Percentiles rank a stretch among this genome's conserved stretches.
phyloP scores from a whole-genome alignment of 1,140 invertebrate species.

The Protaetia brevitarsis region DNA sequence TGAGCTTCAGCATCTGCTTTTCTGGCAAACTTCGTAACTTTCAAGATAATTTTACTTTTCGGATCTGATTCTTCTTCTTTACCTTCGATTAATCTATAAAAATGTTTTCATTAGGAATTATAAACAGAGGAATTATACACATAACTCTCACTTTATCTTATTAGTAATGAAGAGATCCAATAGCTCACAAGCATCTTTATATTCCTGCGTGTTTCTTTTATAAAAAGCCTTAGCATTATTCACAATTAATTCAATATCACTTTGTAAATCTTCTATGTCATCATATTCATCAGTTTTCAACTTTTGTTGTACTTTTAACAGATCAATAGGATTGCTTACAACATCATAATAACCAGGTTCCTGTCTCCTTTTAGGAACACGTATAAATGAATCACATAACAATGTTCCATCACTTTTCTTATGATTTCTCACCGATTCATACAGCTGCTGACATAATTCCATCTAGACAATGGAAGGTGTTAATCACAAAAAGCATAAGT shows the following conservation, averaged over 20 bases:
- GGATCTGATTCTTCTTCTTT: conserved; percentile 56
- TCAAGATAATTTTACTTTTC: conserved; percentile 45
- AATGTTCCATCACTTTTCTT: conserved; percentile 90
- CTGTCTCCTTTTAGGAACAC: conserved; percentile 87
- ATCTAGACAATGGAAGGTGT: conserved; percentile 55
- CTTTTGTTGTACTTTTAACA: conserved; percentile 93
- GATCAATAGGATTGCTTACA: conserved; percentile 89
- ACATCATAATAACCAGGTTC: conserved; percentile 89
- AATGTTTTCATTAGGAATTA: not conserved
- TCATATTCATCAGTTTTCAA: conserved; percentile 93
- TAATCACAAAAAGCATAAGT: conserved; percentile 16
- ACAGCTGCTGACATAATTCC: conserved; percentile 88
- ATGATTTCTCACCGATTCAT: conserved; percentile 85
- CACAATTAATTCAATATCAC: conserved; percentile 83
- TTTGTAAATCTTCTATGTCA: conserved; percentile 81
- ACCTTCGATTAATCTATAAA: conserved; percentile 22
- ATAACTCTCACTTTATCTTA: conserved; percentile 49
- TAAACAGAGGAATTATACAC: not conserved
- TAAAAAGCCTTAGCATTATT: conserved; percentile 93
- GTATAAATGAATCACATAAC: conserved; percentile 91
- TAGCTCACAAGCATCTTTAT: conserved; percentile 87
- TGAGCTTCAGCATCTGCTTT: conserved; percentile 45
- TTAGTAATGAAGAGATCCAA: conserved; percentile 75
- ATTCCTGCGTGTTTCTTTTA: conserved; percentile 80
- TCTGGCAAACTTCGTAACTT: conserved; percentile 40